A percentile compares a stretch with the other conserved stretches of the same genome.
These are phyloP conservation scores for Pagrus major DNA, from an alignment of 2,113 vertebrate genomes.

Conservation along the genomic window DNA sequence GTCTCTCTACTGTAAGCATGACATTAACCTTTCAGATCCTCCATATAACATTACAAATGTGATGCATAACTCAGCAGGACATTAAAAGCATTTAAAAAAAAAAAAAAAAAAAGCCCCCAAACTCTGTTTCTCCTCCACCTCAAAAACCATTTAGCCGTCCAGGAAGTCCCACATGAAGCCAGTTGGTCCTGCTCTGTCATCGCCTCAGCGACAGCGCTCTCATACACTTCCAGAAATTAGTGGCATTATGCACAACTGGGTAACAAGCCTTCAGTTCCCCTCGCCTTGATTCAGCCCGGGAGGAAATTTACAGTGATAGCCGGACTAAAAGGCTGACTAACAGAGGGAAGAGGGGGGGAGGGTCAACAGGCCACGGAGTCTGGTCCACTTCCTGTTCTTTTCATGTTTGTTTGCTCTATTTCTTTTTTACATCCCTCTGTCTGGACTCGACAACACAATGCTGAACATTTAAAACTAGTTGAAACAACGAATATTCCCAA, in stretches of 20 bases:
- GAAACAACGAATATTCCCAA: too few species aligned
- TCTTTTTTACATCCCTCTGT: slow-evolving; percentile 15
- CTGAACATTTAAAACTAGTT: background rate
- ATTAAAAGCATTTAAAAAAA: background rate
- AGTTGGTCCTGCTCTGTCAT: slow-evolving; percentile 71
- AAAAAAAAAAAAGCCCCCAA: background rate
- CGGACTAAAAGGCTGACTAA: slow-evolving; percentile 32
- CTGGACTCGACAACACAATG: slow-evolving; percentile 1
- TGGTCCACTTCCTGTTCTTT: slow-evolving; percentile 43
- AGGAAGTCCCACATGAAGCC: slow-evolving; percentile 53
- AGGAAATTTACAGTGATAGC: slow-evolving; percentile 66
- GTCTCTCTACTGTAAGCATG: too few species aligned
- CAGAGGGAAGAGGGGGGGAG: background rate
- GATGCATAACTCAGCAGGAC: background rate
- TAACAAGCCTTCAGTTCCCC: slow-evolving; percentile 42
- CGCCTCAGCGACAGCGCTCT: slow-evolving; percentile 53
- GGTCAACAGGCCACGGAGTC: slow-evolving; percentile 14
- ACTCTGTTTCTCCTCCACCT: slow-evolving; percentile 19
- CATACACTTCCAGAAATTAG: slow-evolving; percentile 48
- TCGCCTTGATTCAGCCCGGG: slow-evolving; percentile 30
- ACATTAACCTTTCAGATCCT: background rate
- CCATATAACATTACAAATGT: background rate
- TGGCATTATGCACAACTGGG: slow-evolving; percentile 51
- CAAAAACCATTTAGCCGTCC: slow-evolving; percentile 13
- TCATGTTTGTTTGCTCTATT: slow-evolving; percentile 56